Evolutionary conservation across 53 echinoderm and acorn worm genomes (phyloP).

Genomic region (Mesocentrotus franciscanus): DNA sequence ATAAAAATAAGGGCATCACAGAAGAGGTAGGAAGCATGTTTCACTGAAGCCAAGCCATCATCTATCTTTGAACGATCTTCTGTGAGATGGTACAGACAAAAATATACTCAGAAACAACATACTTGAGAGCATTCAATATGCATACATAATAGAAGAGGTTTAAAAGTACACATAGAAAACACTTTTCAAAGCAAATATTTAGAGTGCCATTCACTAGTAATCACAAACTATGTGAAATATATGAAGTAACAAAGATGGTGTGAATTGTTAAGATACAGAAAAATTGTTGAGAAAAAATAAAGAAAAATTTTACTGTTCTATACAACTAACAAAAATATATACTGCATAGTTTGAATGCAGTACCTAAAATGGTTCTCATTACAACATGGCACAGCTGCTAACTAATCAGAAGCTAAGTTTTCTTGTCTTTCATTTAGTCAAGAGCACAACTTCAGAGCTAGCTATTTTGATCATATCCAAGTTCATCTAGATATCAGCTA

Average conservation of each 20-base stretch:
- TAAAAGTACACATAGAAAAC: neutral
- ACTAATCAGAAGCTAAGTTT: neutral
- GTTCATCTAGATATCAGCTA: neutral
- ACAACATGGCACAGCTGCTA: neutral
- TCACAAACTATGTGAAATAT: conserved; percentile 11
- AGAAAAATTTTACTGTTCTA: neutral
- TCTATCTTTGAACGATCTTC: neutral
- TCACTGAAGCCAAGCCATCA: neutral
- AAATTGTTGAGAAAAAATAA: neutral
- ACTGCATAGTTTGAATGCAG: neutral
- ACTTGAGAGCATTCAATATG: neutral
- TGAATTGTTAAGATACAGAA: neutral
- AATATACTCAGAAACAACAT: neutral
- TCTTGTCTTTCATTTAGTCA: neutral
- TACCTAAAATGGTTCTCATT: neutral
- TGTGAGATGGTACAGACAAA: neutral
- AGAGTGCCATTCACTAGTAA: conserved; percentile 20
- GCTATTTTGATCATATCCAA: neutral
- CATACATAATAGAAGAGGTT: neutral
- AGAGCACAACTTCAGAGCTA: neutral
- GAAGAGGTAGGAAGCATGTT: neutral
- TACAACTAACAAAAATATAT: neutral
- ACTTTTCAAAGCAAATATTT: conserved; percentile 13
- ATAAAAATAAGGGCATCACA: too few relatives aligned
- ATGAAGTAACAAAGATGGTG: neutral